Evolutionary conservation across 1,140 invertebrate species (phyloP).

Genomic region (Heliothis subflexa): DNA sequence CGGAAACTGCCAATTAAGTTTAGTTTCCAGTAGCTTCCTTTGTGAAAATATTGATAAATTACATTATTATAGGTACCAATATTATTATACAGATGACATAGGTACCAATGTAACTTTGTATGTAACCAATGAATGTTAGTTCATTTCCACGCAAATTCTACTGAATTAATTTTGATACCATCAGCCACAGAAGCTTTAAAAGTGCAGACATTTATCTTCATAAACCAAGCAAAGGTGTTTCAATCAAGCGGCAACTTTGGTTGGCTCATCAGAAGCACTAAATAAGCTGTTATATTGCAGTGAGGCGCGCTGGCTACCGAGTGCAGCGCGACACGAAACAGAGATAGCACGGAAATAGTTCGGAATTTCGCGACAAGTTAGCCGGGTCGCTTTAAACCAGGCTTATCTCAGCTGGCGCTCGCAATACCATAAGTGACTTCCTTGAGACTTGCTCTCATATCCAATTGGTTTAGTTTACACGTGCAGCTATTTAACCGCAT

Average conservation of each 20-base stretch:
- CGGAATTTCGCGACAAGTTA: conserved; percentile 38
- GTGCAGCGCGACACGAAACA: conserved; percentile 41
- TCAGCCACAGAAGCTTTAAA: not conserved
- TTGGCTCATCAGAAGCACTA: conserved; percentile 12
- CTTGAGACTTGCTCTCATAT: conserved; percentile 8
- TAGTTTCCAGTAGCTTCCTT: too few species aligned
- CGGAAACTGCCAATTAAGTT: too few species aligned
- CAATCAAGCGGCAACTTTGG: not conserved
- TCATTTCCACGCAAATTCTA: too few species aligned
- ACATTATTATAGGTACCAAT: too few species aligned
- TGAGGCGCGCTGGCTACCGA: conserved; percentile 20
- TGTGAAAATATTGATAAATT: too few species aligned
- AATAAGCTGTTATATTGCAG: conserved; percentile 47
- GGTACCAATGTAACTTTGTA: too few species aligned
- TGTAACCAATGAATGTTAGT: too few species aligned
- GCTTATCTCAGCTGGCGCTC: conserved; percentile 35
- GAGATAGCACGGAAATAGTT: conserved; percentile 46
- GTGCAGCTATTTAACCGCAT: not conserved
- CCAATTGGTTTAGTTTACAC: conserved; percentile 4
- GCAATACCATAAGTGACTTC: conserved; percentile 33
- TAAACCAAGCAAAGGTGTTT: not conserved
- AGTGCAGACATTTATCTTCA: not conserved
- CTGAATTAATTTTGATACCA: too few species aligned
- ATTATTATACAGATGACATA: too few species aligned
- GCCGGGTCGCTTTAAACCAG: conserved; percentile 28